Evolutionary conservation across 1,140 invertebrate genomes (phyloP), one percentile per base, ranked within the genome.

Genomic region (Cherax destructor): DNA sequence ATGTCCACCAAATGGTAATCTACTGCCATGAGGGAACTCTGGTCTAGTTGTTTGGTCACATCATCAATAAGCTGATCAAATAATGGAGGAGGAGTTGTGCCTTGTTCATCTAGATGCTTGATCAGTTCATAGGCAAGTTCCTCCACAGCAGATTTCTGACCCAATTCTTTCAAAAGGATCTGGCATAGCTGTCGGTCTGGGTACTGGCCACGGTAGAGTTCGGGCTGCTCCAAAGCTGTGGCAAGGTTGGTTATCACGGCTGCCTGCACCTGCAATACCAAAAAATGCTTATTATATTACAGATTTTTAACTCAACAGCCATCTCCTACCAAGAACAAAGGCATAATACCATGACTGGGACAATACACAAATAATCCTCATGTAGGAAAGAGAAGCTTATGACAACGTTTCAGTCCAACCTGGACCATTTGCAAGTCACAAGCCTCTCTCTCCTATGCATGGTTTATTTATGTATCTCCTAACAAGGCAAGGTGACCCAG

Each of bases 141-240:
- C 50, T 90, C 88, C 52, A 84, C 88, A 5, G 88, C 80, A 47
- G 69, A 69, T 52, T 84, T 81, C 50, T 56, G 80, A 24, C 80
- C 88, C 7, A 90, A 76, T 21, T 81, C 88, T 21, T 49, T 83
- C 6, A 16, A 50, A 11, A 90, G 72, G 21, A 90, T 47, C 18
- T 76, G 72, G 13, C 83, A 6, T 50, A 90, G n/a, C 59, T 90
- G 88, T n/a, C 59, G 80, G 65, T 90, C 81, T 56, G 83, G 80
- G 3, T 76, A 16, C 80, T 90, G 88, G 65, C 88, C 83, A 24
- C 49, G 50, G 76, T 90, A 90, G 65, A 90, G 72, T 18, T 90
- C 88, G 30, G 88, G 80, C 41, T 90, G 88, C 30, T 90, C 88
- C 52, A 90, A 78, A 1, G 88, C 88, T 78, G 88, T 90, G 52